phyloP scores from a whole-genome alignment of 2,888 invertebrate genomes.

The Yponomeuta sedellus region DNA sequence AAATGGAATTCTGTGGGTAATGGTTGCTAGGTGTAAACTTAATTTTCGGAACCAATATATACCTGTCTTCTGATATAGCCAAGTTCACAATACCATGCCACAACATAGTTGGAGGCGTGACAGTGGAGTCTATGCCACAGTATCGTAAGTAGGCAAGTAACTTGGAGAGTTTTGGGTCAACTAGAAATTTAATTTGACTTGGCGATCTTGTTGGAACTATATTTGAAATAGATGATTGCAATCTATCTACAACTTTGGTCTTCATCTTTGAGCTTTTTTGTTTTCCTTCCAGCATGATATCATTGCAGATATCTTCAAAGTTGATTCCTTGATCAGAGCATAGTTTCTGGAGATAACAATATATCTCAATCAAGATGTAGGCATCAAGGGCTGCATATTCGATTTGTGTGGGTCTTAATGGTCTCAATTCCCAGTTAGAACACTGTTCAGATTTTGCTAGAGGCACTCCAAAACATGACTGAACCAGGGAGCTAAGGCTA shows the following conservation, averaged over 20 bases:
- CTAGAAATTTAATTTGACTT: conserved; percentile 47
- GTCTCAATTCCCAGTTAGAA: conserved; percentile 93
- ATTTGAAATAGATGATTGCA: conserved; percentile 25
- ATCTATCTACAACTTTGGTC: conserved; percentile 42
- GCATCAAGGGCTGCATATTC: conserved; percentile 93
- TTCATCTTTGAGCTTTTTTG: conserved; percentile 59
- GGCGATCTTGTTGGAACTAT: conserved; percentile 31
- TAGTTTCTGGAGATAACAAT: conserved; percentile 76
- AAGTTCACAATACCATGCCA: conserved; percentile 62
- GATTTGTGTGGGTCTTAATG: conserved; percentile 85
- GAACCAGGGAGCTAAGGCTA: conserved; percentile 84
- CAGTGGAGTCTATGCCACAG: conserved; percentile 77
- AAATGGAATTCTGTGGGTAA: conserved; percentile 69
- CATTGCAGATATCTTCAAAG: conserved; percentile 79
- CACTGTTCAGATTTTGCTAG: conserved; percentile 93
- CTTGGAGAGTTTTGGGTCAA: conserved; percentile 47
- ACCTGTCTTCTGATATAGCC: conserved; percentile 55
- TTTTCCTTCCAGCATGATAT: conserved; percentile 74
- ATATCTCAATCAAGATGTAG: conserved; percentile 88
- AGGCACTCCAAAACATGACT: conserved; percentile 84
- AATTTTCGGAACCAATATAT: conserved; percentile 48
- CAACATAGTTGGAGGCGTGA: conserved; percentile 75
- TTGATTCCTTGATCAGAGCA: conserved; percentile 69
- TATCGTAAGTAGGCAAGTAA: conserved; percentile 56
- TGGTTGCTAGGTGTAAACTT: conserved; percentile 73